Evolutionary conservation across 2,113 vertebrate genomes (phyloP), one percentile per base, ranked within the genome.

Genomic region (Coryphaenoides rupestris): DNA sequence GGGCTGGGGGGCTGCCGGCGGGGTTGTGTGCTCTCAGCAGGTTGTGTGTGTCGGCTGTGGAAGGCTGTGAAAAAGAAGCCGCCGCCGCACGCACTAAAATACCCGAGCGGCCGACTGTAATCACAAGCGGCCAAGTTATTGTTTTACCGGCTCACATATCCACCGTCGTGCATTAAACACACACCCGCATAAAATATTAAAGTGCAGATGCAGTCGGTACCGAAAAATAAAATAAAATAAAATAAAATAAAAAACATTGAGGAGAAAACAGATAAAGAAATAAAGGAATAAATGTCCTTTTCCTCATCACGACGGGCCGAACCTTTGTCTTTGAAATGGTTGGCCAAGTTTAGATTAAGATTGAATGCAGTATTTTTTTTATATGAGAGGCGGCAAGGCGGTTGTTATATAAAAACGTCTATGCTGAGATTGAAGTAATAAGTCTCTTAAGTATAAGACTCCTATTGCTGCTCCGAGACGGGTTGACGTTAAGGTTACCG

Each of bases 151-250:
- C 86, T 81, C 81, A 64, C 62, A 85, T 85, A 88, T 84, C 62
- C 4, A 78, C 72, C 84, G 84, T 79, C 85, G 73, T 21, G 63
- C 88, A 88, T 87, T 87, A 87, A 87, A 87, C 67, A 87, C 82
- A 80, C 78, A 85, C 69, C 59, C 68, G 74, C 68, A 89, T 89
- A 81, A 88, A 91, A 89, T 89, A 89, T 89, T 87, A 86, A 87
- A 76, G 69, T 58, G 62, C 55, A 59, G 78, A 50, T 9, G 16
- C 16, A 75, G 77, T 81, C 81, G 81, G 83, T 78, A 81, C 74
- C 69, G 64, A 52, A 79, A 74, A 77, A 76, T 12, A 1, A 55
- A 22, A 21, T 10, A 55, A 2, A 55, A n/a, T n/a, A n/a, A n/a
- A n/a, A n/a, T n/a, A n/a, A n/a, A n/a, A n/a, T n/a, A n/a, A n/a